Evolutionary conservation across 2,888 invertebrate species (phyloP).

Genomic region (Acanthopleura granulata): DNA sequence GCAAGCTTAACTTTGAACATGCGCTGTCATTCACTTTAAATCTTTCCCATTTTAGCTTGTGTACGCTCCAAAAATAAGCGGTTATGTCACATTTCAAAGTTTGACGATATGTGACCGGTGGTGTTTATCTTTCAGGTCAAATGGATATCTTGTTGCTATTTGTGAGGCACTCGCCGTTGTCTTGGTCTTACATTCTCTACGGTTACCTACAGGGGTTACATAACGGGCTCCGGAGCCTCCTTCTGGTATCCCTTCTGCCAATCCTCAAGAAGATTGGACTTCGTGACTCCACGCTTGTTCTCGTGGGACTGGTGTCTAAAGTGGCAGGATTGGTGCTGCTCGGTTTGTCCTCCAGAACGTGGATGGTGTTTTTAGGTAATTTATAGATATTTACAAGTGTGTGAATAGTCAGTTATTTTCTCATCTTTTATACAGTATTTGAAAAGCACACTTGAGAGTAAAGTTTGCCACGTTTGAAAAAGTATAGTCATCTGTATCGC

Average conservation of each 20-base stretch:
- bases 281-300: conserved; percentile 63
- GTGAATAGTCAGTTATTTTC: conserved; percentile 14
- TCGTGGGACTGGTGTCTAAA: conserved; percentile 68
- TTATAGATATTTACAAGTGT: background rate
- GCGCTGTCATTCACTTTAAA: too few relatives aligned
- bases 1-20: too few relatives aligned
- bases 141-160: conserved; percentile 82
- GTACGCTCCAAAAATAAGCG: too few relatives aligned
- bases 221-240: conserved; percentile 74
- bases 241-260: conserved; percentile 63
- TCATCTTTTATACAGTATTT: background rate
- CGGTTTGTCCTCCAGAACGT: conserved; percentile 59
- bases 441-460: background rate
- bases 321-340: conserved; percentile 62
- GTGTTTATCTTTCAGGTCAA: conserved; percentile 76
- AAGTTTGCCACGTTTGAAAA: too few relatives aligned
- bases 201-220: conserved; percentile 75
- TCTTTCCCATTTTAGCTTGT: too few relatives aligned
- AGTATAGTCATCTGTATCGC: too few relatives aligned
- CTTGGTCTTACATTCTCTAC: conserved; percentile 79
- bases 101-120: background rate
- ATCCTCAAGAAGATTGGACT: conserved; percentile 44
- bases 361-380: conserved; percentile 68
- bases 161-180: conserved; percentile 77
- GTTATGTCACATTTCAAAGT: too few relatives aligned